Evolutionary conservation across 2,797 vertebrate genomes (phyloP).

Genomic region (Cyclopterus lumpus): DNA sequence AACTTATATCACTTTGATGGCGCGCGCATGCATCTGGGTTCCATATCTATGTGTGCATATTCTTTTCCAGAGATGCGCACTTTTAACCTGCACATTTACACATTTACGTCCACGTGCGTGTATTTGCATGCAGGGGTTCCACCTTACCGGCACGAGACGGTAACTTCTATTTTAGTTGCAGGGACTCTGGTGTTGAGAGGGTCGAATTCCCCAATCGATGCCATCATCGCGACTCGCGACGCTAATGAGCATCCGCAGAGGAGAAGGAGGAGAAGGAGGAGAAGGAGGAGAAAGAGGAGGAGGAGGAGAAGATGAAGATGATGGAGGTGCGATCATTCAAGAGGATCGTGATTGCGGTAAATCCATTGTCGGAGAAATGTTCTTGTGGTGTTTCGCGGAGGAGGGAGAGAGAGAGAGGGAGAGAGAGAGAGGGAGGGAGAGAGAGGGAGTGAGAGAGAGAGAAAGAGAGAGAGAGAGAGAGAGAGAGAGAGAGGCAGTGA

Average conservation of each 20-base stretch:
- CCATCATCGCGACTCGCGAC: conserved; percentile 83
- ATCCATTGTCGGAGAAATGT: conserved; percentile 65
- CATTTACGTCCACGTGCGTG: neutral
- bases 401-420: neutral
- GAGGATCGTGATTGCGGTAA: conserved; percentile 51
- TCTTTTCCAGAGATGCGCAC: neutral
- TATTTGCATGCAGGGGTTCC: neutral
- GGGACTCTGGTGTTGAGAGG: conserved; percentile 89
- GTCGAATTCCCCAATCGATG: conserved; percentile 90
- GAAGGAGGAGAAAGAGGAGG: neutral
- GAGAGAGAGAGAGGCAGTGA: conserved; percentile 21
- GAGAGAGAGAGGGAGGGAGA: neutral
- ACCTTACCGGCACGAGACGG: conserved; percentile 92
- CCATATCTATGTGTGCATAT: neutral
- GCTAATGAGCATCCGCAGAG: conserved; percentile 47
- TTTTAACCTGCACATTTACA: neutral
- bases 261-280: neutral
- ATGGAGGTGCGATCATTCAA: conserved; percentile 41
- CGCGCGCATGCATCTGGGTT: neutral
- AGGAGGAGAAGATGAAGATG: neutral
- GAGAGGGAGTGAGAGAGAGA: neutral
- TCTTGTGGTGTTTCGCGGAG: conserved; percentile 11
- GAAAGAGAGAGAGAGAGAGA: conserved; percentile 4
- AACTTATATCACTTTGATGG: conserved; percentile 9
- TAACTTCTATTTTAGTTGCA: conserved; percentile 95